Conservation (phyloP, 2,888 invertebrate genomes). For the Lymantria monacha region DNA sequence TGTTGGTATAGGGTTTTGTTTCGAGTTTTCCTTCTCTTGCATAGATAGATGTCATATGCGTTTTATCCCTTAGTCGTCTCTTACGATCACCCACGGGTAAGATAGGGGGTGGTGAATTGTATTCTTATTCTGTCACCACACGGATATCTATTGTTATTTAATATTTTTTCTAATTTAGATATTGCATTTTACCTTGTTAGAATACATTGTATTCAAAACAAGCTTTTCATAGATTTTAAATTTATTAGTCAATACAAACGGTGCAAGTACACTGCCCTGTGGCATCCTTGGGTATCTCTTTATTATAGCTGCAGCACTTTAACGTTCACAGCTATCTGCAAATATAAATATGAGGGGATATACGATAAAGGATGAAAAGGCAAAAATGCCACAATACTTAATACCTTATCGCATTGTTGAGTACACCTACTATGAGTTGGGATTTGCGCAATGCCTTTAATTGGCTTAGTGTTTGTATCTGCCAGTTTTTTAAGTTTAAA, state of each 20-base stretch:
- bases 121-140: too few relatives aligned
- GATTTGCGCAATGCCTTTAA: background rate
- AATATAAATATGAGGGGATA: constrained; percentile 31
- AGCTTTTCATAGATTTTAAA: too few relatives aligned
- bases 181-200: too few relatives aligned
- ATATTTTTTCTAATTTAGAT: too few relatives aligned
- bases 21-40: too few relatives aligned
- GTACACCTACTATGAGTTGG: constrained; percentile 1
- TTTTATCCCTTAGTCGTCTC: too few relatives aligned
- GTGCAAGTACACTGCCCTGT: background rate
- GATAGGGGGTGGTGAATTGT: too few relatives aligned
- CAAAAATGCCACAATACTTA: constrained; percentile 3
- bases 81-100: too few relatives aligned
- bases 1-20: too few relatives aligned
- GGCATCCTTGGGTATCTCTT: constrained; percentile 17
- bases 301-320: constrained; percentile 23
- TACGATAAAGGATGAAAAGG: constrained; percentile 2
- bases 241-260: background rate
- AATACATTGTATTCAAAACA: too few relatives aligned
- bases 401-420: constrained; percentile 20
- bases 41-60: too few relatives aligned
- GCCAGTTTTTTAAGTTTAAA: background rate
- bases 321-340: constrained; percentile 13
- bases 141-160: too few relatives aligned
- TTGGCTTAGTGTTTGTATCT: background rate